Base-by-base conservation (phyloP, 2,888 invertebrate species). In the Pseudococcus longispinus region DNA sequence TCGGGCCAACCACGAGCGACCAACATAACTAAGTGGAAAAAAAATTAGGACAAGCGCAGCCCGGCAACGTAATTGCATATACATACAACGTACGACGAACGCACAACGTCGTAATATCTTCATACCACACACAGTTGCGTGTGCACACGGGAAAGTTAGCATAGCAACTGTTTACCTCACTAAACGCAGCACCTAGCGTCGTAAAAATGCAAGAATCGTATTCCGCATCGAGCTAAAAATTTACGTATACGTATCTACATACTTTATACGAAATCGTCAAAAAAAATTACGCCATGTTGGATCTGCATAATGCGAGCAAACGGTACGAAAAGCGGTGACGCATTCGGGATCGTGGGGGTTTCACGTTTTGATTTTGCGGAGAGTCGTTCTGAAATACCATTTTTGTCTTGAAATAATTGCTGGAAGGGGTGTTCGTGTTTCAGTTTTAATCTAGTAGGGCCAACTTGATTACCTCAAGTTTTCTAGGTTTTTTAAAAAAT, bases 41-140 rank as follows among this genome's bases (percentile, higher is more conserved):
- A 84, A 84, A 84, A 84, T 84, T 84, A 84, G 84, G 84, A 84
- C 84, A 84, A 84, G 84, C 84, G 84, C 84, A 84, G 84, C 84
- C 84, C 84, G 84, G 84, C 84, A 84, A 55, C 60, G 84, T 84
- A 84, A 84, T 55, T 84, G 84, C 84, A 84, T 84, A 46, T 26
- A 84, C 44, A 51, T 26, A 84, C 44, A 51, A 84, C 84, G 84
- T 60, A 37, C 37, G 23, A 80, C 23, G 44, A 37, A 83, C 44
- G 46, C 83, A 51, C 83, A 20, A 42, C 74, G 74, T 74, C 74
- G 74, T 74, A 74, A 26, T 74, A 74, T 74, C 74, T 74, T 74
- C 74, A 37, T 74, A 74, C 51, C 74, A 74, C 32, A 65, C 74
- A 74, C 74, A 74, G 74, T 37, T 74, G 74, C 74, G 74, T 74